Conservation (phyloP, 2,113 vertebrate genomes). For the Dasyurus viverrinus region DNA sequence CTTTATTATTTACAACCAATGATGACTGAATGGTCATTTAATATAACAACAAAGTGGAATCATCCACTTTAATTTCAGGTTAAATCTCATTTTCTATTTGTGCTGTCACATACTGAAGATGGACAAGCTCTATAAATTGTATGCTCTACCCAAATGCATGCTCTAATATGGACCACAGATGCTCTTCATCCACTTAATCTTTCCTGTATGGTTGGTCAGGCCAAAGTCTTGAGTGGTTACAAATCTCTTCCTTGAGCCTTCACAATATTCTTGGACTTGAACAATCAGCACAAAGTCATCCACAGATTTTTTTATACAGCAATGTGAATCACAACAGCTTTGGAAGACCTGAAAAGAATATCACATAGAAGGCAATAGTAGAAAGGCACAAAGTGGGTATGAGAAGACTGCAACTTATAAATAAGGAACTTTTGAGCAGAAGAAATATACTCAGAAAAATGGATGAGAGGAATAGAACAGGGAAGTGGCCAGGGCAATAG, state of each 20-base stretch:
- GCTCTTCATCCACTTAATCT: not conserved
- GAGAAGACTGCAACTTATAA: not conserved
- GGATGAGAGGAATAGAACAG: not conserved
- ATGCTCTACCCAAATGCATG: not conserved
- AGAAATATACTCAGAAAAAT: not conserved
- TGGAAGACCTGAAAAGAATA: not conserved
- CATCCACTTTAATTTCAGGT: not conserved
- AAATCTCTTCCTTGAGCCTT: not conserved
- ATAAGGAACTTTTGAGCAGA: not conserved
- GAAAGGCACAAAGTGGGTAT: not conserved
- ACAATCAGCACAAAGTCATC: not conserved
- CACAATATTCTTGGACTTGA: not conserved
- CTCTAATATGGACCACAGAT: not conserved
- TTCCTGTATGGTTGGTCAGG: not conserved
- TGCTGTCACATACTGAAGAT: not conserved
- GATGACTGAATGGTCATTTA: not conserved
- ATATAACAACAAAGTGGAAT: not conserved
- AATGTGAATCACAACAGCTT: not conserved
- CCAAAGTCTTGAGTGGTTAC: not conserved
- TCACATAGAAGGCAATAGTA: not conserved
- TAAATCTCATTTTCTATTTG: not conserved
- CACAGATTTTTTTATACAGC: not conserved
- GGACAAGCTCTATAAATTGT: not conserved
- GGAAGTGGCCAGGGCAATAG: not conserved
- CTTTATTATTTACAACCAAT: not conserved